phyloP scores from a whole-genome alignment of 2,797 vertebrate species.

The Bradypodion ventrale region DNA sequence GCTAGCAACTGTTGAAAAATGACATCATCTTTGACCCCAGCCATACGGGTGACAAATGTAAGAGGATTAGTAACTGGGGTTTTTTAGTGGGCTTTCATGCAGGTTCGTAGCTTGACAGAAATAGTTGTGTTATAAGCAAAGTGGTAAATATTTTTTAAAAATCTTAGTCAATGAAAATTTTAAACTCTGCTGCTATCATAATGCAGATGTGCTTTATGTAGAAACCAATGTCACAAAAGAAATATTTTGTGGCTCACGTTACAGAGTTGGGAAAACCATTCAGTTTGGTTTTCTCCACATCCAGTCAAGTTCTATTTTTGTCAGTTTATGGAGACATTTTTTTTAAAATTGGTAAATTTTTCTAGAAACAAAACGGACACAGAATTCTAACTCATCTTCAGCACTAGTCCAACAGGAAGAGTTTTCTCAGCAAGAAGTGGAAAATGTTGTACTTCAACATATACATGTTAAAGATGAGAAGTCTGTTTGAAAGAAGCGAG shows the following conservation, averaged over 20 bases:
- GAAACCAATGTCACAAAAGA: rapidly evolving
- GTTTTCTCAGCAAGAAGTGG: neutral
- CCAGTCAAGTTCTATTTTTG: neutral
- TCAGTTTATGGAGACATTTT: neutral
- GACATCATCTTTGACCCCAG: conserved; percentile 63
- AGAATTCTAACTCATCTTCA: neutral
- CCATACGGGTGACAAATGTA: conserved; percentile 50
- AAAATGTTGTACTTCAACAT: neutral
- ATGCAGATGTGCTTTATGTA: neutral
- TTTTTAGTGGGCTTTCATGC: conserved; percentile 51
- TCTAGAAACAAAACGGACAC: neutral
- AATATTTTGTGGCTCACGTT: neutral
- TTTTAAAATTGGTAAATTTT: neutral
- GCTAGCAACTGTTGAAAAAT: conserved; percentile 56
- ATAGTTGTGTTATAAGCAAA: conserved; percentile 59
- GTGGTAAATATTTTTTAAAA: conserved; percentile 65
- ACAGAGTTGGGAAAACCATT: neutral
- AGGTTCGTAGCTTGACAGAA: conserved; percentile 62
- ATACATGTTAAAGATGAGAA: neutral
- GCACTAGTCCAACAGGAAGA: neutral
- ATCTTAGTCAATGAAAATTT: conserved; percentile 48
- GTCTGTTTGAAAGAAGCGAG: neutral
- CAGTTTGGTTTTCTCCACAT: neutral
- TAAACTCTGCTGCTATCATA: conserved; percentile 16
- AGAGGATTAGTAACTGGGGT: conserved; percentile 63